Base-by-base conservation (phyloP, 2,888 invertebrate species). In the Tetheella fluctuosa region DNA sequence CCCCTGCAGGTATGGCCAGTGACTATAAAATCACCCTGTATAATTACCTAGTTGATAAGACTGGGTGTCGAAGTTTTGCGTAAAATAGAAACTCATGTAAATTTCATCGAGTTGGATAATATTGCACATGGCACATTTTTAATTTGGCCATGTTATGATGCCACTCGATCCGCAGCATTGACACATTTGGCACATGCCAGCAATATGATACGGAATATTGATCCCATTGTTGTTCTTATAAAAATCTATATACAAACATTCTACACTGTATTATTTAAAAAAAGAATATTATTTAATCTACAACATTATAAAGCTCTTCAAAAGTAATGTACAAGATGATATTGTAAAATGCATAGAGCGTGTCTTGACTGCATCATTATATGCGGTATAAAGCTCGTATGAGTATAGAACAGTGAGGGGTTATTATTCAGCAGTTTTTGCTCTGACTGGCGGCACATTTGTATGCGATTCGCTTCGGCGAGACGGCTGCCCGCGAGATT, bases 351-450 rank as follows among this genome's bases (percentile, higher is more conserved):
- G 80, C 80, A 79, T 74, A 80, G 77, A 80, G 79, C 77, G 82
- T 81, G 82, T 79, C 78, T 79, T 83, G 83, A 84, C 85, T 89
- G 77, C 84, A 85, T 86, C 80, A 88, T 89, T 88, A 84, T 78
- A 82, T 82, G 83, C 75, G 76, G 77, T 76, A 83, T 81, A 84
- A 84, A 85, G 83, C 86, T 81, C 79, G 77, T 76, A 74, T 78
- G 79, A 79, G 77, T 64, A 67, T 83, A 81, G 80, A 84, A 81
- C 75, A 79, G 72, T 73, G 81, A 82, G 81, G 83, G 84, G 83
- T 85, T 85, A 85, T 91, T 90, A 89, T 86, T 88, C 88, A 89
- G 88, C 87, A 87, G 84, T 91, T 90, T 90, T 90, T 90, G 83
- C 85, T 69, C 71, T 74, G 77, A 74, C 80, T 79, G 79, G 76